Base-by-base conservation (phyloP, 1,140 invertebrate species). In the Hypsibius dujardini region DNA sequence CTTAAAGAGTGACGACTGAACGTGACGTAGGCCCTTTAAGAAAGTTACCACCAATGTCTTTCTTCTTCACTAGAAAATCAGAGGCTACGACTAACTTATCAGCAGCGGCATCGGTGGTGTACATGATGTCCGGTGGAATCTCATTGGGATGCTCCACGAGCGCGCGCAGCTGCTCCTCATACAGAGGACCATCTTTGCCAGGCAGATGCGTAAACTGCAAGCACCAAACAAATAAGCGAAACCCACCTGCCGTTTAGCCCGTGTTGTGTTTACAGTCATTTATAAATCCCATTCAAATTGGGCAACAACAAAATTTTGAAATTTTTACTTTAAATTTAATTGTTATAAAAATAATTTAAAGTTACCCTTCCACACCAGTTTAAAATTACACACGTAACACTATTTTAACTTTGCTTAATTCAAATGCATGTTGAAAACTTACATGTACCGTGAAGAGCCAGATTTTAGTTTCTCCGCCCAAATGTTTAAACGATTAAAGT, bases 191-290 rank as follows among this genome's bases (percentile, higher is more conserved):
- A 15, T 67, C 12, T 15, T 15, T 15, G 3, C 3, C 12, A 12
- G 62, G 62, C 62, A 67, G 45, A 42, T 67, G 42, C 62, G 12
- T 67, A 42, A 67, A 67, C 62, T 67, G 42, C 62, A 45, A 45
- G 42, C 12, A 42, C n/a, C 7, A 56, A n/a, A 12, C 50, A 56
- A 56, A 56, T n/a, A 12, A 56, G 7, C 50, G n/a, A 28, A 28
- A 28, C 28, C 0, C 28, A 28, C 28, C 28, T 28, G 28, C 28
- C 28, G 28, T 28, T 28, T 28, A 28, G 28, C 28, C 28, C 28
- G 28, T 28, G 28, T 28, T 28, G 28, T 28, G 28, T 28, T 28
- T 28, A 28, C 28, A 28, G 28, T 28, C 28, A 28, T 28, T 28
- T 28, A 28, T 28, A 28, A 28, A 28, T 28, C 28, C 28, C 28